Conservation (phyloP, 1,140 invertebrate genomes). For the Aphidius gifuensis region DNA sequence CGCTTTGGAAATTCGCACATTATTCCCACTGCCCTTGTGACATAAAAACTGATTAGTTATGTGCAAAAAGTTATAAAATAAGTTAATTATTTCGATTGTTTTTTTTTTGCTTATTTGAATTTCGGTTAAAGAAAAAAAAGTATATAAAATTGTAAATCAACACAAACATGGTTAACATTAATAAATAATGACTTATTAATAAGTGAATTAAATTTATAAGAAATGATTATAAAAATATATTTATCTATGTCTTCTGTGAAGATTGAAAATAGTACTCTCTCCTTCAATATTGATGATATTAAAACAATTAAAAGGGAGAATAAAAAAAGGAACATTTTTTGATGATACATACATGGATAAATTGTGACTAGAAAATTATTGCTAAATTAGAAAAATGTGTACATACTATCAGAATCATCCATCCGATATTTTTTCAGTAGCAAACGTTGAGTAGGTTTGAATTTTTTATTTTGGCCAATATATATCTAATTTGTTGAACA, state of each 20-base stretch:
- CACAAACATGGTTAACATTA: constrained; percentile 57
- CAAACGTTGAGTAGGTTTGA: too few species aligned
- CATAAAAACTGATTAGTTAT: constrained; percentile 11
- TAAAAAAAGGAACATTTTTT: constrained; percentile 25
- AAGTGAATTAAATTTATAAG: constrained; percentile 57
- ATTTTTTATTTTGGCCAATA: too few species aligned
- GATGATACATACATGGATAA: constrained; percentile 16
- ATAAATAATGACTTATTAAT: constrained; percentile 52
- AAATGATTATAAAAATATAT: constrained; percentile 59
- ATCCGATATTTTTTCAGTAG: constrained; percentile 14
- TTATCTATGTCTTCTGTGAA: constrained; percentile 64
- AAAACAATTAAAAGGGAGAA: constrained; percentile 28
- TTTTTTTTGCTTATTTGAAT: neutral
- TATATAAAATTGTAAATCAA: constrained; percentile 51
- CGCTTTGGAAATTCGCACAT: too few species aligned
- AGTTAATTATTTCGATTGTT: neutral
- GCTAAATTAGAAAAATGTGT: constrained; percentile 13
- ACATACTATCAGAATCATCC: neutral
- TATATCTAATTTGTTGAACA: too few species aligned
- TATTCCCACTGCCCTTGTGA: too few species aligned
- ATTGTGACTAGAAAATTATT: too few species aligned
- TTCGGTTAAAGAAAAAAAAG: constrained; percentile 31
- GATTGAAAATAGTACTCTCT: constrained; percentile 58
- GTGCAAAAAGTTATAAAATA: neutral
- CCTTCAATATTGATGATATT: constrained; percentile 56